Percentiles rank a stretch among this genome's conserved stretches.
Conservation (phyloP, 1,140 invertebrate species). For the Arion vulgaris region DNA sequence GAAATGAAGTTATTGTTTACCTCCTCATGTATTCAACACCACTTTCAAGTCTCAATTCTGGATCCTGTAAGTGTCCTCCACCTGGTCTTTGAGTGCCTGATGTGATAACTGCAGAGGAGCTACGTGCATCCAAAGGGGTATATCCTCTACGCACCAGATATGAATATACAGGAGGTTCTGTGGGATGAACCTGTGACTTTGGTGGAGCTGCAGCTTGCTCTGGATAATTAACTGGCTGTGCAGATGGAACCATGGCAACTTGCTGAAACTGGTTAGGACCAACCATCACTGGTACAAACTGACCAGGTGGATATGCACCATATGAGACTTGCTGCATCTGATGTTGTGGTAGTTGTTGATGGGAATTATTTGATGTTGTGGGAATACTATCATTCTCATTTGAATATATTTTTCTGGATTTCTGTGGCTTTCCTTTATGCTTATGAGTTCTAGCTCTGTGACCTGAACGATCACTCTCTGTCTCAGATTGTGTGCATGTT, state of each 20-base stretch:
- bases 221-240: conserved; percentile 43
- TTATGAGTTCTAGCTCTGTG: background rate
- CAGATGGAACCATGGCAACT: conserved; percentile 17
- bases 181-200: conserved; percentile 28
- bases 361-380: background rate
- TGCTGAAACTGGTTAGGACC: conserved; percentile 30
- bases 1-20: background rate
- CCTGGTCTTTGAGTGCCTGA: conserved; percentile 14
- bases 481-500: conserved; percentile 20
- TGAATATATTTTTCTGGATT: background rate
- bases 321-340: conserved; percentile 34
- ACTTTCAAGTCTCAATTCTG: conserved; percentile 18
- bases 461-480: conserved; percentile 7
- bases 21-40: conserved; percentile 36
- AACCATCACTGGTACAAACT: conserved; percentile 24
- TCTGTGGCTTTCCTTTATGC: background rate
- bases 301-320: conserved; percentile 13
- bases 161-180: conserved; percentile 56
- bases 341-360: conserved; percentile 17
- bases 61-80: conserved; percentile 1
- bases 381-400: background rate
- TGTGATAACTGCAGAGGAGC: background rate
- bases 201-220: conserved; percentile 31
- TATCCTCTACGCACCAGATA: conserved; percentile 61
- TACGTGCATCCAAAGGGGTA: conserved; percentile 40